Conservation (phyloP, 1,140 invertebrate genomes). For the Holcopasites calliopsidis region DNA sequence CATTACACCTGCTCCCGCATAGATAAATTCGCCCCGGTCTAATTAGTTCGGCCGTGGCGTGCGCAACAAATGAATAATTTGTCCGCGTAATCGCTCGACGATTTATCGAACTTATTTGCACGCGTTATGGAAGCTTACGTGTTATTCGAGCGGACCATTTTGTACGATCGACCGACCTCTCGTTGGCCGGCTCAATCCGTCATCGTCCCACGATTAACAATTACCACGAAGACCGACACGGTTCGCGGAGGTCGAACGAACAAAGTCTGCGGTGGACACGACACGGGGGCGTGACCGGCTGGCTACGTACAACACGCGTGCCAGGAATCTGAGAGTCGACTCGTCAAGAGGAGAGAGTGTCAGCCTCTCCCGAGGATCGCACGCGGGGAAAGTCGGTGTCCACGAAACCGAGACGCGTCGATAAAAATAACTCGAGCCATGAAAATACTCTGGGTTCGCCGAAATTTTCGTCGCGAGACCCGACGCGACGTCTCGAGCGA, state of each 20-base stretch:
- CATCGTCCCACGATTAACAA: constrained; percentile 1
- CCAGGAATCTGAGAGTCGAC: constrained; percentile 30
- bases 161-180: background rate
- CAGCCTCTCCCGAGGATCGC: background rate
- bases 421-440: constrained; percentile 12
- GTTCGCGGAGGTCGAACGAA: constrained; percentile 37
- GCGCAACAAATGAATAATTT: constrained; percentile 13
- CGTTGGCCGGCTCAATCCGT: background rate
- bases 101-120: constrained; percentile 29
- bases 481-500: background rate
- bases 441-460: constrained; percentile 8
- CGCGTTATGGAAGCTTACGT: background rate
- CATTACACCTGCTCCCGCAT: background rate
- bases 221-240: constrained; percentile 1
- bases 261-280: background rate
- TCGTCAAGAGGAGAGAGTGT: background rate
- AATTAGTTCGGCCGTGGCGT: background rate
- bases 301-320: constrained; percentile 20
- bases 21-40: constrained; percentile 11
- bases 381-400: background rate
- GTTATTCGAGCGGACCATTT: too few relatives aligned
- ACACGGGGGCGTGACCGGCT: constrained; percentile 20
- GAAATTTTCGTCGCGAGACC: background rate
- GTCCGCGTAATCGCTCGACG: constrained; percentile 16
- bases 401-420: background rate